Evolutionary conservation across 1,140 invertebrate species (phyloP).

Genomic region (Tribolium castaneum): DNA sequence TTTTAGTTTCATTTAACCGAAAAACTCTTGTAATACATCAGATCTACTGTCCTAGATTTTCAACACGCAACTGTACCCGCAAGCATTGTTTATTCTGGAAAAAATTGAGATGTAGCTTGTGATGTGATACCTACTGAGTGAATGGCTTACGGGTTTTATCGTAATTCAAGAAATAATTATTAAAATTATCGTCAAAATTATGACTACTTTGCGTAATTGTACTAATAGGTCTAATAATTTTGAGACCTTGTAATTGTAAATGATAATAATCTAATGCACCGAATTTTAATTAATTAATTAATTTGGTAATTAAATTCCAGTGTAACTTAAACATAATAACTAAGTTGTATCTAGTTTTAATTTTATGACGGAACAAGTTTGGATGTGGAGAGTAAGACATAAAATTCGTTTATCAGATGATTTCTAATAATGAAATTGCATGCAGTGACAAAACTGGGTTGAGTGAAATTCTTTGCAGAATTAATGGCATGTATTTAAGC

Average conservation of each 20-base stretch:
- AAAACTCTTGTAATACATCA: background rate
- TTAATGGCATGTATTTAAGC: background rate
- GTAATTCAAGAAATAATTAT: background rate
- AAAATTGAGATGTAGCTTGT: background rate
- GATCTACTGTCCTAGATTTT: background rate
- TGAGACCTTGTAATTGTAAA: background rate
- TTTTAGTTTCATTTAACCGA: background rate
- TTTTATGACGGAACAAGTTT: too few species aligned
- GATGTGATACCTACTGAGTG: background rate
- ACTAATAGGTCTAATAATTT: background rate
- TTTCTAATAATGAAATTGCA: slow-evolving; percentile 25
- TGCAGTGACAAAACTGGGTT: slow-evolving; percentile 5
- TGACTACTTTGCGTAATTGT: background rate
- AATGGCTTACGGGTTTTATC: background rate
- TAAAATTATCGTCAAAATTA: background rate
- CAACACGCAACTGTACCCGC: background rate
- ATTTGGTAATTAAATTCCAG: too few species aligned
- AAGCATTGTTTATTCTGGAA: background rate
- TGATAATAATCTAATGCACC: too few species aligned
- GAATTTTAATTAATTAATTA: too few species aligned
- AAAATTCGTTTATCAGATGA: background rate
- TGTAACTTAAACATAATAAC: too few species aligned
- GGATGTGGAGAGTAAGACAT: background rate
- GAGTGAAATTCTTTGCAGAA: background rate
- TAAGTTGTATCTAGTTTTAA: too few species aligned